A percentile compares a stretch with the other conserved stretches of the same genome.
These are phyloP conservation scores for Baronia brevicornis DNA, from an alignment of 2,888 invertebrate species.

Conservation along the genomic window DNA sequence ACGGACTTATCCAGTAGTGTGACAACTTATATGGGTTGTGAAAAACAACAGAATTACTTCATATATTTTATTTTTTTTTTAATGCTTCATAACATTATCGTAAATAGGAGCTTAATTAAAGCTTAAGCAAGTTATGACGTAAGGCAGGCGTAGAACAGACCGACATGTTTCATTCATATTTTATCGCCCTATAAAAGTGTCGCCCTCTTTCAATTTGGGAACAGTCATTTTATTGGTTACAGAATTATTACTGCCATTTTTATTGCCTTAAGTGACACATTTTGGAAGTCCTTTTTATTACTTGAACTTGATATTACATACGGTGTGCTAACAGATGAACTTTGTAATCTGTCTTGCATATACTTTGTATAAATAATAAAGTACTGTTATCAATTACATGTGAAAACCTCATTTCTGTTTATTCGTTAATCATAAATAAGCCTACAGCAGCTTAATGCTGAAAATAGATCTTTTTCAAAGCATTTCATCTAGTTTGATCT, in stretches of 20 bases:
- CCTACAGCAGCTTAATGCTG: too few species aligned
- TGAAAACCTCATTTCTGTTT: too few species aligned
- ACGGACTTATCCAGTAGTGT: too few species aligned
- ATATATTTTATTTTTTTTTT: too few species aligned
- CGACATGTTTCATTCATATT: conserved; percentile 36
- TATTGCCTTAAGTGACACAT: conserved; percentile 26
- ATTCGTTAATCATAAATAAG: too few species aligned
- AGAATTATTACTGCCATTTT: conserved; percentile 51
- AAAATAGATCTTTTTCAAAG: too few species aligned
- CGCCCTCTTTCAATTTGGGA: conserved; percentile 47
- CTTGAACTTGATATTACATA: conserved; percentile 12
- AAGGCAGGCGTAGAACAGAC: conserved; percentile 16
- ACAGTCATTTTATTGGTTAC: conserved; percentile 39
- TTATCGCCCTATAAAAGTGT: conserved; percentile 55
- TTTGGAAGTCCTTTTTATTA: conserved; percentile 35
- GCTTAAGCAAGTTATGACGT: not conserved
- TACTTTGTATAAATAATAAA: too few species aligned
- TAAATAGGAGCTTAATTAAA: conserved; percentile 4
- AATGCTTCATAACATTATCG: too few species aligned
- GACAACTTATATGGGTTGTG: too few species aligned
- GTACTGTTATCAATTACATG: too few species aligned
- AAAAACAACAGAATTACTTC: too few species aligned
- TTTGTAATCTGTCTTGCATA: conserved; percentile 2
- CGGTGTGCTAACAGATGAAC: conserved; percentile 10
- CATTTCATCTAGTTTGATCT: too few species aligned